phyloP scores from a whole-genome alignment of 2,888 invertebrate species.

The Tinea pellionella region DNA sequence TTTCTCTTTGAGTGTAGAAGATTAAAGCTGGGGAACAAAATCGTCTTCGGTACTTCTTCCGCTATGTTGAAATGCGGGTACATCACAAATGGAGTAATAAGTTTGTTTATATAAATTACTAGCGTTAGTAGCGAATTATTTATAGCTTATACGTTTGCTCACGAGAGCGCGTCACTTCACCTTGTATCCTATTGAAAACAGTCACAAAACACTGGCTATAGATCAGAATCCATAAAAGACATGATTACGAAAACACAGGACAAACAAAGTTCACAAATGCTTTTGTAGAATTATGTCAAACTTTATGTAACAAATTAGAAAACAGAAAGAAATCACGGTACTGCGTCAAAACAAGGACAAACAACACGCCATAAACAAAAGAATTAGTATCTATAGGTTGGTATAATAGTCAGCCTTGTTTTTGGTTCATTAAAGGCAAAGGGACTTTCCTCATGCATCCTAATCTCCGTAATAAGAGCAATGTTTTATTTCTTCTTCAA shows the following conservation, averaged over 20 bases:
- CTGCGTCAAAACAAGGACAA: neutral
- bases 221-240: conserved; percentile 63
- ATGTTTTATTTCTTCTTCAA: no score
- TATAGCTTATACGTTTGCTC: conserved; percentile 45
- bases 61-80: conserved; percentile 73
- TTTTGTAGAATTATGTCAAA: neutral
- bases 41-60: conserved; percentile 70
- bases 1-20: conserved; percentile 85
- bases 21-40: conserved; percentile 71
- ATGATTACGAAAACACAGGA: conserved; percentile 40
- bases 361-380: neutral
- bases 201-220: conserved; percentile 26
- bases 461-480: no score
- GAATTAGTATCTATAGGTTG: neutral
- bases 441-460: no score
- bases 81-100: conserved; percentile 71
- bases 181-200: conserved; percentile 38
- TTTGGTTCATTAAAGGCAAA: no score
- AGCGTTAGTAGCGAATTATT: conserved; percentile 44
- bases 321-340: neutral
- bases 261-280: neutral
- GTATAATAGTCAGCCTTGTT: no score
- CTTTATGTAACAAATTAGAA: neutral
- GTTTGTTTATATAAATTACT: conserved; percentile 43
- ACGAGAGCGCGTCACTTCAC: conserved; percentile 61